These are phyloP conservation scores for Trichomalopsis sarcophagae DNA, from an alignment of 1,140 invertebrate genomes.

Conservation along the genomic window DNA sequence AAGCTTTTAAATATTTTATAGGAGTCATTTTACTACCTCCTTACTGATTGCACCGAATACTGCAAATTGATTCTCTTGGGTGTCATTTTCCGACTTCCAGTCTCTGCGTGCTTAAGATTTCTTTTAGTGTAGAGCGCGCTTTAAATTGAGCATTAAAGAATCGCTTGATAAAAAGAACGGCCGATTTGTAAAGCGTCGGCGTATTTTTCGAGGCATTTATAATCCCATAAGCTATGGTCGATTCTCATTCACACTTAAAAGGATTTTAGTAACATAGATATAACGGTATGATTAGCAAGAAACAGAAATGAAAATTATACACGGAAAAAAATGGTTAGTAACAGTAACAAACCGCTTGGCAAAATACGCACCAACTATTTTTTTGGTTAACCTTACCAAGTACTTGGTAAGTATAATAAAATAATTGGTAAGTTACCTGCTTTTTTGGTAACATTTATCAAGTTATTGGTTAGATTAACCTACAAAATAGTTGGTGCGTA, in stretches of 20 bases:
- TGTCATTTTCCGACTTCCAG: slow-evolving; percentile 17
- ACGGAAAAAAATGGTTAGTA: too few species aligned
- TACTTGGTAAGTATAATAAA: too few species aligned
- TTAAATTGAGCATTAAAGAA: slow-evolving; percentile 29
- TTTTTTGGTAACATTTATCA: too few species aligned
- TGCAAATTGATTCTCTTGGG: slow-evolving; percentile 28
- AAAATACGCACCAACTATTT: too few species aligned
- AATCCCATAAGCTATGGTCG: neutral
- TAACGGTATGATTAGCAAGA: neutral
- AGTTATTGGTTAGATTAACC: too few species aligned
- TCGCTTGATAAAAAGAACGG: neutral
- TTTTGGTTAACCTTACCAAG: too few species aligned
- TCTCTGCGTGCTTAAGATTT: neutral
- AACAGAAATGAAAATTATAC: neutral
- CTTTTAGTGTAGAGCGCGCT: neutral
- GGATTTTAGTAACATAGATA: neutral
- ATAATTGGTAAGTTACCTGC: too few species aligned
- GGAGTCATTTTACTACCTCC: neutral
- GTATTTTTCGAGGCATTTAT: neutral
- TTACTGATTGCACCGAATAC: neutral
- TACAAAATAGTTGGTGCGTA: too few species aligned
- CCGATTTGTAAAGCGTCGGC: neutral
- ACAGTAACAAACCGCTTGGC: too few species aligned
- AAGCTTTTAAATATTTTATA: slow-evolving; percentile 12
- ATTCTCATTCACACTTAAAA: neutral